These are phyloP conservation scores for Brachionus rotundiformis DNA, from an alignment of 1,140 invertebrate species.

Conservation along the genomic window DNA sequence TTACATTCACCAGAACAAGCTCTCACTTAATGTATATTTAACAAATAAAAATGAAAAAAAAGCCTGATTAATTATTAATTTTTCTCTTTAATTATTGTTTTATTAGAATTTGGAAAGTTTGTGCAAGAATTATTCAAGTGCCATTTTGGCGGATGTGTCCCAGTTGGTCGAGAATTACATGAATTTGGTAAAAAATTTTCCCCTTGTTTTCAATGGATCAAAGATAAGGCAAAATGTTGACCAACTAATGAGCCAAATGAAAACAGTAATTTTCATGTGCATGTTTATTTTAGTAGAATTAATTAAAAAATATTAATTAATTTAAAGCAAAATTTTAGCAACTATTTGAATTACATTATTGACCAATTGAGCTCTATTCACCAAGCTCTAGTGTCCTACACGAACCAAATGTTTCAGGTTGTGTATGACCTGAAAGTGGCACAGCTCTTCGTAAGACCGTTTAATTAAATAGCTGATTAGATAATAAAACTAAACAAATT, in stretches of 20 bases:
- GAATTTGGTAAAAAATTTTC: slow-evolving; percentile 44
- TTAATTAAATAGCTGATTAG: neutral
- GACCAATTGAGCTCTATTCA: slow-evolving; percentile 19
- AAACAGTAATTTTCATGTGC: neutral
- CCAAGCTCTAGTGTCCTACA: slow-evolving; percentile 20
- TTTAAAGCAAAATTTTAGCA: slow-evolving; percentile 29
- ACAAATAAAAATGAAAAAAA: neutral
- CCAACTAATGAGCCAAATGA: slow-evolving; percentile 5
- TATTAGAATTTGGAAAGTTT: slow-evolving; percentile 23
- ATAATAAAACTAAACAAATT: slow-evolving; percentile 35
- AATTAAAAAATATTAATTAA: neutral
- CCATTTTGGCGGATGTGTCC: slow-evolving; percentile 5
- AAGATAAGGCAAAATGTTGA: slow-evolving; percentile 30
- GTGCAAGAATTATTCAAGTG: neutral
- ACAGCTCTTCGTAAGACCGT: slow-evolving; percentile 15
- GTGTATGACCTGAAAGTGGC: slow-evolving; percentile 6
- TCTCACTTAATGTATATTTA: neutral
- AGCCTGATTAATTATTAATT: too few relatives aligned
- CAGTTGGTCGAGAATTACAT: slow-evolving; percentile 33
- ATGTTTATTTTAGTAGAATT: neutral
- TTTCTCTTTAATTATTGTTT: neutral
- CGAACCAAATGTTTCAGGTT: slow-evolving; percentile 38
- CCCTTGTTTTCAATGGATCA: slow-evolving; percentile 35
- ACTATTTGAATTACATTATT: slow-evolving; percentile 33
- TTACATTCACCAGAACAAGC: slow-evolving; percentile 15